These are phyloP conservation scores for Tridacna crocea DNA, from an alignment of 2,888 invertebrate genomes.

Conservation along the genomic window DNA sequence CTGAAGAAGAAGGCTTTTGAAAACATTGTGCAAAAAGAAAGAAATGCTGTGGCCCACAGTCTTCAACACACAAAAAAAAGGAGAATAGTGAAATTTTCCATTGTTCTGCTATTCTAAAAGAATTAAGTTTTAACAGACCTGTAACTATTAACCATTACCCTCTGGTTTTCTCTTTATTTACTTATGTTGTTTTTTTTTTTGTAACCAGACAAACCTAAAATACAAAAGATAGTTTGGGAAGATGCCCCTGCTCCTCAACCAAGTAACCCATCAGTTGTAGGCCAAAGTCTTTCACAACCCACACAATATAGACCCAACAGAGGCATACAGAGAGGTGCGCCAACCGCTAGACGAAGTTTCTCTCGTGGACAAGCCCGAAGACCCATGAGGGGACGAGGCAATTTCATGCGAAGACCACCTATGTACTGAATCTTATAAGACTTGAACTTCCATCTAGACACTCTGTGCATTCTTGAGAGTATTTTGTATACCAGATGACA, in stretches of 20 bases:
- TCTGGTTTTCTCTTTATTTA: too few relatives aligned
- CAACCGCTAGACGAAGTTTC: constrained; percentile 51
- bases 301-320: constrained; percentile 27
- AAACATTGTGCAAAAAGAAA: too few relatives aligned
- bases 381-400: constrained; percentile 46
- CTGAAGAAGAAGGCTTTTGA: too few relatives aligned
- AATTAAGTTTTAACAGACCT: too few relatives aligned
- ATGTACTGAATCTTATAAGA: constrained; percentile 33
- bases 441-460: neutral
- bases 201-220: constrained; percentile 72
- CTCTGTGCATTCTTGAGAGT: too few relatives aligned
- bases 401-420: constrained; percentile 33
- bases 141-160: too few relatives aligned
- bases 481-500: too few relatives aligned
- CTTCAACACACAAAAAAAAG: too few relatives aligned
- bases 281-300: constrained; percentile 34
- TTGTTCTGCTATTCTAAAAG: too few relatives aligned
- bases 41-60: too few relatives aligned
- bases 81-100: too few relatives aligned
- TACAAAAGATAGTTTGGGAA: constrained; percentile 77
- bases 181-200: neutral
- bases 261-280: constrained; percentile 20
- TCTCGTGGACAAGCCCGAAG: constrained; percentile 45
- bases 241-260: constrained; percentile 35
- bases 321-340: constrained; percentile 61